Evolutionary conservation across 2,888 invertebrate species (phyloP).

Genomic region (Clusia tigrina): DNA sequence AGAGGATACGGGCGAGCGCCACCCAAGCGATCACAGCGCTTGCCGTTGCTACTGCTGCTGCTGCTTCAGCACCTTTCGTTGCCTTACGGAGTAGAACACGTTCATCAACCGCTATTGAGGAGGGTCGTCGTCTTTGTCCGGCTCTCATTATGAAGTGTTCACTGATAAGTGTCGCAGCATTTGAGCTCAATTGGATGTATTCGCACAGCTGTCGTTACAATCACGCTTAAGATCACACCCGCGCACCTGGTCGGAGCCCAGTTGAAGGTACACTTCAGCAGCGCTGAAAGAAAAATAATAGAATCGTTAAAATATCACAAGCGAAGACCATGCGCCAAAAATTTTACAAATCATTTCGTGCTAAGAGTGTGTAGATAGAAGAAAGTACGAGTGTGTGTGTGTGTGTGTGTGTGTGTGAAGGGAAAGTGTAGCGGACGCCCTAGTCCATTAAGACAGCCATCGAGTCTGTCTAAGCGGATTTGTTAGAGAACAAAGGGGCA

Average conservation of each 20-base stretch:
- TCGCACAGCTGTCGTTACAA: slow-evolving; percentile 33
- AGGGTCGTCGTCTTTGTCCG: neutral
- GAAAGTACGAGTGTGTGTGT: no score
- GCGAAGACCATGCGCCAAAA: neutral
- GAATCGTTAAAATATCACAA: neutral
- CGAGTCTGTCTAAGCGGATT: no score
- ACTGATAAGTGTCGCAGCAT: slow-evolving; percentile 5
- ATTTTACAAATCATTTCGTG: no score
- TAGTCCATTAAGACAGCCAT: no score
- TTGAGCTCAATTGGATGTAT: slow-evolving; percentile 29
- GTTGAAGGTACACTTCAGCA: neutral
- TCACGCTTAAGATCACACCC: slow-evolving; percentile 28
- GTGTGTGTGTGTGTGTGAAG: no score
- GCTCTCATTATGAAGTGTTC: neutral
- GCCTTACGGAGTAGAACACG: no score
- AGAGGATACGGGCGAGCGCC: slow-evolving; percentile 7
- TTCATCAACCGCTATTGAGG: neutral
- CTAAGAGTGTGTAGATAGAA: no score
- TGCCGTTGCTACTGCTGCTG: neutral
- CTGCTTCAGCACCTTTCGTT: neutral
- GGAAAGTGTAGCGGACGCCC: no score
- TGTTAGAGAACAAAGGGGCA: no score
- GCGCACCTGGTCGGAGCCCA: slow-evolving; percentile 35
- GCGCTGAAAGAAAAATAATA: slow-evolving; percentile 16
- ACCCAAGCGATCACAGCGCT: slow-evolving; percentile 10